Evolutionary conservation across 1,140 invertebrate species (phyloP).

Genomic region (Eriocheir sinensis): DNA sequence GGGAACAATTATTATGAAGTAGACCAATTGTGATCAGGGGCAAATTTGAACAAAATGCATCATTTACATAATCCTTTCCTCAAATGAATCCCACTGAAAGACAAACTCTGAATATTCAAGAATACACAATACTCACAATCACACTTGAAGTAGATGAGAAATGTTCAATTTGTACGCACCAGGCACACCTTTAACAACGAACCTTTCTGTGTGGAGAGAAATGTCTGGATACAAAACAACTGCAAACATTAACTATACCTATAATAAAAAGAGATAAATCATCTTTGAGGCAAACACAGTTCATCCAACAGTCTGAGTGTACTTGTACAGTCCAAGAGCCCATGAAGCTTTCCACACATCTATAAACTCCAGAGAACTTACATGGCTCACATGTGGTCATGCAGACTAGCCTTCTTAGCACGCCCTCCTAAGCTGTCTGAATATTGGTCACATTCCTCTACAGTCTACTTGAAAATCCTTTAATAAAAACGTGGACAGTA

Average conservation of each 20-base stretch:
- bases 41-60: neutral
- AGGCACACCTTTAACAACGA: constrained; percentile 71
- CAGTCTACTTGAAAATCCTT: constrained; percentile 12
- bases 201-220: constrained; percentile 62
- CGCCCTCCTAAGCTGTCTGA: constrained; percentile 27
- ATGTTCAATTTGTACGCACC: constrained; percentile 58
- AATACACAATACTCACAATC: constrained; percentile 43
- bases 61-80: constrained; percentile 31
- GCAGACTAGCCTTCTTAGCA: constrained; percentile 47
- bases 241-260: constrained; percentile 49
- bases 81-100: constrained; percentile 43
- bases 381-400: neutral
- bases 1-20: neutral
- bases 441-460: constrained; percentile 33
- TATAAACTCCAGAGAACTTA: constrained; percentile 25
- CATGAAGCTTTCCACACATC: constrained; percentile 29
- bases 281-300: constrained; percentile 39
- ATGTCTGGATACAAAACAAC: constrained; percentile 64
- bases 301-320: constrained; percentile 33
- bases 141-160: constrained; percentile 34
- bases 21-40: neutral
- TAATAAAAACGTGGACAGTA: neutral
- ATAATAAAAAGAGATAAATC: constrained; percentile 45
- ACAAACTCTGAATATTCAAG: constrained; percentile 51
- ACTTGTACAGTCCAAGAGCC: constrained; percentile 51